These are phyloP conservation scores for Zaprionus capensis DNA, from an alignment of 1,140 invertebrate species.

Conservation along the genomic window DNA sequence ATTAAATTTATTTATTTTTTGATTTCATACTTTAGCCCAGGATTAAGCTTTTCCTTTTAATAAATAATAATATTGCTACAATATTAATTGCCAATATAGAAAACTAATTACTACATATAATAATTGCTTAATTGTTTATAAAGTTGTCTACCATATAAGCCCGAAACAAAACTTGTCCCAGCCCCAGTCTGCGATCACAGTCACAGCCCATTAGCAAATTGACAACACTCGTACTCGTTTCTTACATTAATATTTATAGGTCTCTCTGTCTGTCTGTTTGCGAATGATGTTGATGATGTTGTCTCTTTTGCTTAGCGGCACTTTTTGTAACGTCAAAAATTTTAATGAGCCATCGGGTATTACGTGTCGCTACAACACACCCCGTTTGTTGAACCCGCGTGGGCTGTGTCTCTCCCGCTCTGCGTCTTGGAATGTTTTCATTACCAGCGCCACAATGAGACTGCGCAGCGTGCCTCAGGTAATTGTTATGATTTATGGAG, in stretches of 20 bases:
- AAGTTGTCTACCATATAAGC: neutral
- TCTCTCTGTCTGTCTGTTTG: neutral
- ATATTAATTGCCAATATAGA: too few species aligned
- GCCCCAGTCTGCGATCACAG: neutral
- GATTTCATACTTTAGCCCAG: too few species aligned
- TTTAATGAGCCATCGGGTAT: conserved; percentile 45
- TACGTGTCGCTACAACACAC: conserved; percentile 49
- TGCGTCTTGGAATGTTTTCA: conserved; percentile 25
- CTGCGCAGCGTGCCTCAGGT: neutral
- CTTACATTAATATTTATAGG: conserved; percentile 4
- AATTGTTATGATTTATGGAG: conserved; percentile 1
- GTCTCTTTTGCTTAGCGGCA: conserved; percentile 10
- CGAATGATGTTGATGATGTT: neutral
- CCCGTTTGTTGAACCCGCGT: conserved; percentile 54
- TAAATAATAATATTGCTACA: too few species aligned
- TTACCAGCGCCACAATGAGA: conserved; percentile 7
- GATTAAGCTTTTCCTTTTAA: too few species aligned
- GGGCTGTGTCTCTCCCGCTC: conserved; percentile 1
- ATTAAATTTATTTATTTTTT: too few species aligned
- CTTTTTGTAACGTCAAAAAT: conserved; percentile 43
- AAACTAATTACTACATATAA: neutral
- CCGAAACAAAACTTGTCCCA: neutral
- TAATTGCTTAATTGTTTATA: neutral
- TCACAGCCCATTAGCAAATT: neutral
- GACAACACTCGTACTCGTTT: conserved; percentile 5